Conservation (phyloP, 2,113 vertebrate species). For the Rousettus leschenaultii region DNA sequence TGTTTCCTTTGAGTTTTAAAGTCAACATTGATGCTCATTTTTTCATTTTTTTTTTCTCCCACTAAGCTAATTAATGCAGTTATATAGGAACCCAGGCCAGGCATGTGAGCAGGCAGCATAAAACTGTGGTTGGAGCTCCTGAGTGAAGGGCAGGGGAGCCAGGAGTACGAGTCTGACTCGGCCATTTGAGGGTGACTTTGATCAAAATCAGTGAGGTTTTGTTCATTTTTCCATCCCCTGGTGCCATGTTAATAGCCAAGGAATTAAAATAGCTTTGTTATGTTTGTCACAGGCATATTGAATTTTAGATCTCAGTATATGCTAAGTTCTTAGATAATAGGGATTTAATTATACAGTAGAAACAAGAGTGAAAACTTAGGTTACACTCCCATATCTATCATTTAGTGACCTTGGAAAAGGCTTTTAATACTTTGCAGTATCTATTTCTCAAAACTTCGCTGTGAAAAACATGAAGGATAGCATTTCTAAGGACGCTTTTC, state of each 20-base stretch:
- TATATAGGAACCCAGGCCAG: neutral
- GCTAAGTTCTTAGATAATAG: neutral
- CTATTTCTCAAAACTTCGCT: neutral
- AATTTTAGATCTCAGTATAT: neutral
- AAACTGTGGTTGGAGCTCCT: neutral
- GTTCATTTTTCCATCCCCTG: neutral
- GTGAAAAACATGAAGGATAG: neutral
- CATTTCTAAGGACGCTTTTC: neutral
- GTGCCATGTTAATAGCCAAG: neutral
- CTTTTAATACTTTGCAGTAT: neutral
- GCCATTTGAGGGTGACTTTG: neutral
- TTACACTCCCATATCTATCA: neutral
- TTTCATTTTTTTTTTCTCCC: neutral
- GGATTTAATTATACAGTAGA: neutral
- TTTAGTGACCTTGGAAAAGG: neutral
- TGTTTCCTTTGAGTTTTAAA: constrained; percentile 49
- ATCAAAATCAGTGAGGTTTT: neutral
- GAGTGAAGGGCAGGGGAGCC: neutral
- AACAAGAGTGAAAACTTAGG: neutral
- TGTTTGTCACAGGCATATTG: neutral
- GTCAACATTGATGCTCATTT: neutral
- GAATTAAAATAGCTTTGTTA: neutral
- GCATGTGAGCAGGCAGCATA: rapidly evolving
- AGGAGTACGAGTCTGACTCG: neutral
- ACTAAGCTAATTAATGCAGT: neutral